A percentile compares a stretch with the other conserved stretches of the same genome.
These are phyloP conservation scores for Sphenopsis melanotis DNA, from an alignment of 2,797 vertebrate genomes.

Conservation along the genomic window DNA sequence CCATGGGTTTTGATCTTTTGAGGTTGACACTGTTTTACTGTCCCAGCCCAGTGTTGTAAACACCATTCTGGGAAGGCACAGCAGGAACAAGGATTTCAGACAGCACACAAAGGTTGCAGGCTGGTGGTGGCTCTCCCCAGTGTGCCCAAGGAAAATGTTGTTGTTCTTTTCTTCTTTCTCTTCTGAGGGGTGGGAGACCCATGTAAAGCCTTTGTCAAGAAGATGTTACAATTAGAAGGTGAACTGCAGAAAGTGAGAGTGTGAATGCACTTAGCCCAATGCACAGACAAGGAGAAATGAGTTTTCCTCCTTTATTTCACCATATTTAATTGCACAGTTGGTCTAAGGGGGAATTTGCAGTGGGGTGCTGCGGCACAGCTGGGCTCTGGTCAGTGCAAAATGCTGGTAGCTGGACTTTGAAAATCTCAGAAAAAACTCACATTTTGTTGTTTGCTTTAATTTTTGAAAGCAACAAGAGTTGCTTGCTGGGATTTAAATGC, in stretches of 20 bases:
- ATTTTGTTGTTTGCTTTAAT: background rate
- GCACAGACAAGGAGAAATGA: background rate
- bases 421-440: background rate
- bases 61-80: background rate
- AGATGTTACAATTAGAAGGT: background rate
- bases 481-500: background rate
- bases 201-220: background rate
- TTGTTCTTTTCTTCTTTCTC: background rate
- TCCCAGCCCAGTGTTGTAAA: background rate
- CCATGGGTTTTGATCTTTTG: background rate
- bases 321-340: background rate
- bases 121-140: background rate
- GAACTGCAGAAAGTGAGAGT: background rate
- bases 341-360: background rate
- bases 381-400: background rate
- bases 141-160: fast-evolving
- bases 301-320: background rate
- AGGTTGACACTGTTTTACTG: background rate
- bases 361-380: background rate
- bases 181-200: background rate
- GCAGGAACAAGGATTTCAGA: background rate
- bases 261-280: background rate
- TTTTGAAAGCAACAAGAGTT: background rate
- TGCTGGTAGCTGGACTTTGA: background rate
- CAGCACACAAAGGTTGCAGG: background rate